Evolutionary conservation across 2,888 invertebrate genomes (phyloP).

Genomic region (Macroteleia sp.): DNA sequence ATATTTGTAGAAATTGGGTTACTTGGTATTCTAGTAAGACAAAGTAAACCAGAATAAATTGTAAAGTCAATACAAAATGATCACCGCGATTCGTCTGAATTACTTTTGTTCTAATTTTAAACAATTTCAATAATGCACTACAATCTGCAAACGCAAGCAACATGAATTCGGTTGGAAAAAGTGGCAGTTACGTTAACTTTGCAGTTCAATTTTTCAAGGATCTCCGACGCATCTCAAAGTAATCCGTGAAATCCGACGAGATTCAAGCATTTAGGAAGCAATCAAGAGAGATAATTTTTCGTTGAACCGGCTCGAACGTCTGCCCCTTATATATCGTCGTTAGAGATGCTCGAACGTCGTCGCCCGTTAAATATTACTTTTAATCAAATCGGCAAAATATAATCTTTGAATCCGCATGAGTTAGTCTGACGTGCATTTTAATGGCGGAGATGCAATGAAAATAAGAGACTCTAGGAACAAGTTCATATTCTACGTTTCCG

Average conservation of each 20-base stretch:
- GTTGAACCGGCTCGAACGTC: conserved; percentile 30
- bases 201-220: conserved; percentile 57
- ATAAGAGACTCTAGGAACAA: conserved; percentile 55
- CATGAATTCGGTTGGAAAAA: conserved; percentile 35
- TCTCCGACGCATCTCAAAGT: conserved; percentile 47
- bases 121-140: conserved; percentile 58
- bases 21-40: no score
- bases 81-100: not conserved
- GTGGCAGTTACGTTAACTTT: conserved; percentile 49
- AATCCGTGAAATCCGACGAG: conserved; percentile 60
- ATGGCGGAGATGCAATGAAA: conserved; percentile 56
- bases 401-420: conserved; percentile 53
- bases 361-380: conserved; percentile 57
- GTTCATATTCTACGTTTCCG: no score
- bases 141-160: conserved; percentile 53
- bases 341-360: conserved; percentile 2
- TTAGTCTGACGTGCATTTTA: conserved; percentile 57
- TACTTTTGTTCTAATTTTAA: conserved; percentile 23
- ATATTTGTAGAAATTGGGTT: no score
- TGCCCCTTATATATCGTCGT: conserved; percentile 30
- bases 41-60: no score
- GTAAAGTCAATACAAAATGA: conserved; percentile 1
- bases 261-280: conserved; percentile 59
- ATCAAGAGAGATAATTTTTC: conserved; percentile 63
- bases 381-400: conserved; percentile 61